These are phyloP conservation scores for Drosophila bunnanda DNA, from an alignment of 2,888 invertebrate species.

Conservation along the genomic window DNA sequence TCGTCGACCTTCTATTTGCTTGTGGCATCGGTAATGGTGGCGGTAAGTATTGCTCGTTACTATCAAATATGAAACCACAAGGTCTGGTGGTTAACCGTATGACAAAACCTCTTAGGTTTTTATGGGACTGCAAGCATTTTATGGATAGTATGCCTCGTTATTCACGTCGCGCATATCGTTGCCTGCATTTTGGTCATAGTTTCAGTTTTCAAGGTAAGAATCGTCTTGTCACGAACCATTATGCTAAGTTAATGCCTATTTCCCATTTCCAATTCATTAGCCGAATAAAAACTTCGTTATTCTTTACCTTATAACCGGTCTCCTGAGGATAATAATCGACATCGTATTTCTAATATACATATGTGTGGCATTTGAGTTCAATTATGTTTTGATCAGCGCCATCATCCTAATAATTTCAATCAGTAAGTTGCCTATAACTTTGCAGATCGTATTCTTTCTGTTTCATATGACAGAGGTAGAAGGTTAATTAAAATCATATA, in stretches of 20 bases:
- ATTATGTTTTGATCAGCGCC: fast-evolving
- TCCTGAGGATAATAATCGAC: background rate
- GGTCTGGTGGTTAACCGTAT: background rate
- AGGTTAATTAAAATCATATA: background rate
- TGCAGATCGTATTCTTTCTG: background rate
- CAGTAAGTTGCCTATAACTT: conserved; percentile 3
- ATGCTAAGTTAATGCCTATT: background rate
- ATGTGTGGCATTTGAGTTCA: background rate
- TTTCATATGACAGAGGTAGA: background rate
- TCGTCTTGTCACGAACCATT: background rate
- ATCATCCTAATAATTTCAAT: background rate
- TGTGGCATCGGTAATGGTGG: fast-evolving
- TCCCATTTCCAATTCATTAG: conserved; percentile 11
- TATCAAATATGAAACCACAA: background rate
- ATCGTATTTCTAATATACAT: background rate
- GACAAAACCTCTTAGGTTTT: background rate
- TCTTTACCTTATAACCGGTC: conserved; percentile 11
- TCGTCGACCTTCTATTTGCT: background rate
- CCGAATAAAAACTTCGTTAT: background rate
- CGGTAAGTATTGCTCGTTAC: conserved; percentile 1
- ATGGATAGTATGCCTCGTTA: background rate
- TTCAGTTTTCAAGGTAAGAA: conserved; percentile 19
- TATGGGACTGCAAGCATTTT: fast-evolving
- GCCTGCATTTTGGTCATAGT: conserved; percentile 10
- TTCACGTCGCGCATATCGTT: background rate